phyloP scores from a whole-genome alignment of 1,140 invertebrate species.

The Panagrolaimus sp. region DNA sequence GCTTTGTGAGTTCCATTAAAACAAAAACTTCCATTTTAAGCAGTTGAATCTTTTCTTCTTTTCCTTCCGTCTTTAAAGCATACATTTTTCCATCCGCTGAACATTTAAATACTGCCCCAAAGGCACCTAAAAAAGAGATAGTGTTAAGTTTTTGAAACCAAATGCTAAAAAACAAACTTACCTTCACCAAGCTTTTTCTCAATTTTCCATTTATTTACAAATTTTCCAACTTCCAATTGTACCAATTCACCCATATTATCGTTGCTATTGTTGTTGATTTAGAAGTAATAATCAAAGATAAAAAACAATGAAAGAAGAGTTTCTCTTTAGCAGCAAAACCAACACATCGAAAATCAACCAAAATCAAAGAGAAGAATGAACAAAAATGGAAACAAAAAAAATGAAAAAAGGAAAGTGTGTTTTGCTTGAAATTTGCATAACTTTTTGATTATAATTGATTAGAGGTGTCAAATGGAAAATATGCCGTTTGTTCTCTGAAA shows the following conservation, averaged over 20 bases:
- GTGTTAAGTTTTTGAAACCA: conserved; percentile 5
- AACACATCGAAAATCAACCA: too few species aligned
- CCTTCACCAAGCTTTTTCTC: conserved; percentile 34
- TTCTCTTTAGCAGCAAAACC: too few species aligned
- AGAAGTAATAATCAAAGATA: too few species aligned
- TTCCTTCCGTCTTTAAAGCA: conserved; percentile 30
- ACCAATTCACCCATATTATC: conserved; percentile 17
- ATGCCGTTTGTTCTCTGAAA: too few species aligned
- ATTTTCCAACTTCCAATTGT: conserved; percentile 21
- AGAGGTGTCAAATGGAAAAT: too few species aligned
- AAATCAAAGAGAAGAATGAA: too few species aligned
- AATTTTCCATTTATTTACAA: conserved; percentile 26
- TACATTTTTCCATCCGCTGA: conserved; percentile 19
- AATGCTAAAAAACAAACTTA: conserved; percentile 24
- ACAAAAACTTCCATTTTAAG: conserved; percentile 32
- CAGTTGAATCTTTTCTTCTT: conserved; percentile 25
- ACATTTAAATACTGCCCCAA: conserved; percentile 11
- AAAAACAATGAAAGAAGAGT: too few species aligned
- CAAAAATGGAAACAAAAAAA: too few species aligned
- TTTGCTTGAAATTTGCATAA: too few species aligned
- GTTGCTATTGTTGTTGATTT: too few species aligned
- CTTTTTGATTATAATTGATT: too few species aligned
- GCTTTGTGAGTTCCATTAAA: conserved; percentile 19
- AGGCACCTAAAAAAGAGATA: neutral
- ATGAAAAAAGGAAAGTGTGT: too few species aligned